Evolutionary conservation across 2,797 vertebrate species (phyloP).

Genomic region (Sorex maritimensis): DNA sequence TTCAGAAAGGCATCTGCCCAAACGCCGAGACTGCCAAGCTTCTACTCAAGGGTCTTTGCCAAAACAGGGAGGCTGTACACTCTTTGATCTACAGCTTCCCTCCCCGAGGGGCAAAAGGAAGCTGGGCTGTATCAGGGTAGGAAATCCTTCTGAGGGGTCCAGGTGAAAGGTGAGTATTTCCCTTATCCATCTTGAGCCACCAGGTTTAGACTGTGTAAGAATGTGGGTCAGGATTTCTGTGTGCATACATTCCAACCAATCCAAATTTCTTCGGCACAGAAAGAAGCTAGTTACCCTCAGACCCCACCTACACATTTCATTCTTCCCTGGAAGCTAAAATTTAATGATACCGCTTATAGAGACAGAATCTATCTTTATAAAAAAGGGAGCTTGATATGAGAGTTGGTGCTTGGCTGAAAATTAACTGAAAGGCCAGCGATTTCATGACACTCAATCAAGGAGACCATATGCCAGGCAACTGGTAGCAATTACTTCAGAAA

Average conservation of each 20-base stretch:
- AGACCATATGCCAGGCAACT: neutral
- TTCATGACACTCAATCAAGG: neutral
- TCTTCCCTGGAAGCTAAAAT: neutral
- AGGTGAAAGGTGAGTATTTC: slow-evolving; percentile 1
- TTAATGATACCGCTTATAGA: neutral
- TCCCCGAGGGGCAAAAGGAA: neutral
- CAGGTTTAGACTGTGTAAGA: neutral
- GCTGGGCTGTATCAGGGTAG: neutral
- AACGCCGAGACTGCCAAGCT: neutral
- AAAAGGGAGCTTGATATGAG: neutral
- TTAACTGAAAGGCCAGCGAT: slow-evolving; percentile 15
- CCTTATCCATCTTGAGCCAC: neutral
- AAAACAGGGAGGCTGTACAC: neutral
- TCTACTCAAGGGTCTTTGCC: neutral
- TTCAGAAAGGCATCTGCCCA: neutral
- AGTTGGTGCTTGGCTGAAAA: slow-evolving; percentile 28
- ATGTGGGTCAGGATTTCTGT: neutral
- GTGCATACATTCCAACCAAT: neutral
- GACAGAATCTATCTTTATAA: neutral
- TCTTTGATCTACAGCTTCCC: neutral
- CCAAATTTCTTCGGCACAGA: neutral
- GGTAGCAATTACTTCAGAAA: slow-evolving; percentile 61
- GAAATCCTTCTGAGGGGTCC: slow-evolving; percentile 31
- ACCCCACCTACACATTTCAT: neutral
- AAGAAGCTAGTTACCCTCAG: slow-evolving; percentile 23